Evolutionary conservation across 1,140 invertebrate species (phyloP).

Genomic region (Neotoxoptera formosana): DNA sequence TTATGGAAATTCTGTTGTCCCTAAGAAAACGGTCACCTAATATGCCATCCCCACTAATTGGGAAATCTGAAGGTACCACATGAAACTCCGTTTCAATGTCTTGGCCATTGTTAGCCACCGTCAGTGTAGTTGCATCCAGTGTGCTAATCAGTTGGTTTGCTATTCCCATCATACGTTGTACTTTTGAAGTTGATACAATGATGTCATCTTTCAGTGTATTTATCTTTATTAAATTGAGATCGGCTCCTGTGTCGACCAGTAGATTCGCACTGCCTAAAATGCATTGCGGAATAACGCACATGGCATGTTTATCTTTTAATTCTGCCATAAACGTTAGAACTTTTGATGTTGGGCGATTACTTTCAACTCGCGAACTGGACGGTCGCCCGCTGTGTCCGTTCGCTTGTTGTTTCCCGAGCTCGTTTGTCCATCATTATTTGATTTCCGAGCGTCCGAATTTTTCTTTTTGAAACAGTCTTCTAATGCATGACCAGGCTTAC

Average conservation of each 20-base stretch:
- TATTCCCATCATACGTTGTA: no score
- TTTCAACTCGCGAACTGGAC: background rate
- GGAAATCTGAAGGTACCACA: no score
- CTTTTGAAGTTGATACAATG: no score
- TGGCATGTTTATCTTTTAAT: background rate
- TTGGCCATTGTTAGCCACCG: no score
- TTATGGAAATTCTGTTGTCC: no score
- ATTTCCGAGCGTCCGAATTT: background rate
- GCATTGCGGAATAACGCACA: background rate
- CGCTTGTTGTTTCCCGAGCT: background rate
- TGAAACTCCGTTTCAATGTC: no score
- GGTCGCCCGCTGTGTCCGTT: background rate
- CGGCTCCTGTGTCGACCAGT: background rate
- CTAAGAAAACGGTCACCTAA: no score
- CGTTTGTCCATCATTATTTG: background rate
- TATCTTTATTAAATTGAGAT: background rate
- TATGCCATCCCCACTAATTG: no score
- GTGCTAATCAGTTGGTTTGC: no score
- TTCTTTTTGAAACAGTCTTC: conserved; percentile 18
- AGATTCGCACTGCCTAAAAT: background rate
- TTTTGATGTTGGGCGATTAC: background rate
- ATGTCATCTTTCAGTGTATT: background rate
- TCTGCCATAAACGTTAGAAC: background rate
- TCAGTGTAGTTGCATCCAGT: no score
- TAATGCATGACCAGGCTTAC: background rate